phyloP scores from a whole-genome alignment of 2,113 vertebrate species.

The Solea senegalensis region DNA sequence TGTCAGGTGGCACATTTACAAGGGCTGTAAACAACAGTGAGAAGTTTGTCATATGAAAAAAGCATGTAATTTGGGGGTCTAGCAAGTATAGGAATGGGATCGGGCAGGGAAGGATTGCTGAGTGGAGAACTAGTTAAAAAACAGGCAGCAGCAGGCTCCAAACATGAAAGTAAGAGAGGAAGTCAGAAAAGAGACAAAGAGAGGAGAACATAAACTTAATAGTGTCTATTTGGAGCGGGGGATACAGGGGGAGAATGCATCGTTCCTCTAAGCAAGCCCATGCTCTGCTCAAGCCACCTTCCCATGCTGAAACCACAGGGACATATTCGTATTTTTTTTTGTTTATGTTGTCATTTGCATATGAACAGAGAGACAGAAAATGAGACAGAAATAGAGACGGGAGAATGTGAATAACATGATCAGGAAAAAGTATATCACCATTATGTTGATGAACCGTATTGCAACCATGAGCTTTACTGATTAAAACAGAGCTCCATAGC shows the following conservation, averaged over 20 bases:
- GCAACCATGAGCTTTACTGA: conserved; percentile 30
- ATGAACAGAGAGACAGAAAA: conserved; percentile 53
- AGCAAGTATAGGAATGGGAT: conserved; percentile 48
- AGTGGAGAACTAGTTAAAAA: conserved; percentile 54
- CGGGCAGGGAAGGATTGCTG: conserved; percentile 41
- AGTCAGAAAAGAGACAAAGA: conserved; percentile 14
- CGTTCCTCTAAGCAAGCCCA: conserved; percentile 80
- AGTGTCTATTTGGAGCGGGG: conserved; percentile 60
- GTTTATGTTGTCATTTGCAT: conserved; percentile 42
- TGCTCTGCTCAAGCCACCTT: conserved; percentile 81
- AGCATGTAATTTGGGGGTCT: conserved; percentile 52
- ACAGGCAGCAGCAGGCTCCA: conserved; percentile 73
- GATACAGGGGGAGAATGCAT: conserved; percentile 71
- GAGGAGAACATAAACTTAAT: conserved; percentile 50
- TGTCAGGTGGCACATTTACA: conserved; percentile 67
- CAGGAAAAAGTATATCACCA: conserved; percentile 36
- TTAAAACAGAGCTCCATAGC: conserved; percentile 11
- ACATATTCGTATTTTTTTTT: conserved; percentile 45
- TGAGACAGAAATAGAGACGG: conserved; percentile 51
- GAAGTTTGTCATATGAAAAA: conserved; percentile 72
- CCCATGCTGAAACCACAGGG: conserved; percentile 81
- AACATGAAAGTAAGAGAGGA: conserved; percentile 43
- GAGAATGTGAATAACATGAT: conserved; percentile 21
- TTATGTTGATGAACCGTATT: conserved; percentile 24
- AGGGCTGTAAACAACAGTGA: conserved; percentile 72